phyloP scores from a whole-genome alignment of 2,797 vertebrate species.

The Crocodylus rhombifer region DNA sequence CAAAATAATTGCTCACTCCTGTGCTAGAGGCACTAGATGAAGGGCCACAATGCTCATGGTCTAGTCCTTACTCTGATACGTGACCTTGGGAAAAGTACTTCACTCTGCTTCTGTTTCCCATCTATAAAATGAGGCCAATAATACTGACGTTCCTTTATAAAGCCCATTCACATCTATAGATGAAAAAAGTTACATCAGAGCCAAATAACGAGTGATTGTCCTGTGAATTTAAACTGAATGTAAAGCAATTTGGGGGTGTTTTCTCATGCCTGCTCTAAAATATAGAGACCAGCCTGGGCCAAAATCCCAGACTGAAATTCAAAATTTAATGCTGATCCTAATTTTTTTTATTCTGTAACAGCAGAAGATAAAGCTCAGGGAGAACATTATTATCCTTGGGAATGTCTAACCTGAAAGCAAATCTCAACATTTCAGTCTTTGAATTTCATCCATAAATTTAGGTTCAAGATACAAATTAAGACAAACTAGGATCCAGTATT shows the following conservation, averaged over 20 bases:
- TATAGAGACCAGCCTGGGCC: neutral
- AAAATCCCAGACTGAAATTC: neutral
- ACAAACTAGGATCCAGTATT: neutral
- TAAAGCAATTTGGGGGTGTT: neutral
- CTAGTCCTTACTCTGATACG: neutral
- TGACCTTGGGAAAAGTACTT: neutral
- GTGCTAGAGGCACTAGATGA: neutral
- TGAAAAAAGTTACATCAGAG: neutral
- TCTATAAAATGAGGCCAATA: accelerated
- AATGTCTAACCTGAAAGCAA: neutral
- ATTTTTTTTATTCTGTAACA: neutral
- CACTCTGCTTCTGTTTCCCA: neutral
- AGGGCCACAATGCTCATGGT: neutral
- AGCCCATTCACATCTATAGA: accelerated
- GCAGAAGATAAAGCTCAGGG: neutral
- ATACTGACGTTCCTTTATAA: neutral
- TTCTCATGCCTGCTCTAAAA: neutral
- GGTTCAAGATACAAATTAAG: neutral
- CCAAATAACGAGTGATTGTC: accelerated
- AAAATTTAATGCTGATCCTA: neutral
- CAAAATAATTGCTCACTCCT: no score
- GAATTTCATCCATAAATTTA: neutral
- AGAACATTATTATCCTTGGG: neutral
- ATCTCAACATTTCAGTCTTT: neutral
- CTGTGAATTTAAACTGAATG: neutral